phyloP scores from a whole-genome alignment of 2,888 invertebrate species.

The Metacarcinus magister region DNA sequence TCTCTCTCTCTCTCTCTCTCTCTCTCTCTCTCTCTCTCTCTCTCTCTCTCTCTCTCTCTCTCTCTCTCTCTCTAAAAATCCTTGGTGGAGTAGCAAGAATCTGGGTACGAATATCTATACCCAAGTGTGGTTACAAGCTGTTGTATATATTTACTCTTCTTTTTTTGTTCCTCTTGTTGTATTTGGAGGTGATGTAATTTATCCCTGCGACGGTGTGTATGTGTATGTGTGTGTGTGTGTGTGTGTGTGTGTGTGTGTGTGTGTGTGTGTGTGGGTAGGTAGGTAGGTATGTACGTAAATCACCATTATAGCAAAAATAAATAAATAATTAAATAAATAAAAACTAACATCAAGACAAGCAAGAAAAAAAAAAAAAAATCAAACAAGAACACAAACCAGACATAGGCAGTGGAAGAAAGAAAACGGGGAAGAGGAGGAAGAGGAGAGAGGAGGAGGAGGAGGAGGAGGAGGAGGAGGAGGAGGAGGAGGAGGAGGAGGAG shows the following conservation, averaged over 20 bases:
- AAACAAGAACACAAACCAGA: neutral
- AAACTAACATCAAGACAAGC: neutral
- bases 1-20: constrained; percentile 56
- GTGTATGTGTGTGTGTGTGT: neutral
- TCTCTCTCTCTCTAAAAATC: neutral
- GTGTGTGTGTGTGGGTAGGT: constrained; percentile 36
- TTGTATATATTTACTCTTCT: neutral
- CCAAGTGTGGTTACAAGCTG: neutral
- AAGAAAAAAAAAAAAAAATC: too few species aligned
- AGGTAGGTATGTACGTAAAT: neutral
- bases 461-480: neutral
- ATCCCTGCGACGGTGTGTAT: neutral
- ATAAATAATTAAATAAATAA: neutral
- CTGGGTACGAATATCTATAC: constrained; percentile 14
- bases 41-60: constrained; percentile 64
- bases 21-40: constrained; percentile 51
- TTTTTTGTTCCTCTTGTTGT: neutral
- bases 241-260: constrained; percentile 45
- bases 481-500: neutral
- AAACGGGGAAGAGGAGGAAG: neutral
- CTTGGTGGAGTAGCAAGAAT: neutral
- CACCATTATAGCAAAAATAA: neutral
- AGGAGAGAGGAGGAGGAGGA: neutral
- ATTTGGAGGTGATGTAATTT: neutral
- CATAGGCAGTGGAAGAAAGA: neutral